Evolutionary conservation across 2,888 invertebrate genomes (phyloP), one percentile per base, ranked within the genome.

Genomic region (Drosophila kambysellisi): DNA sequence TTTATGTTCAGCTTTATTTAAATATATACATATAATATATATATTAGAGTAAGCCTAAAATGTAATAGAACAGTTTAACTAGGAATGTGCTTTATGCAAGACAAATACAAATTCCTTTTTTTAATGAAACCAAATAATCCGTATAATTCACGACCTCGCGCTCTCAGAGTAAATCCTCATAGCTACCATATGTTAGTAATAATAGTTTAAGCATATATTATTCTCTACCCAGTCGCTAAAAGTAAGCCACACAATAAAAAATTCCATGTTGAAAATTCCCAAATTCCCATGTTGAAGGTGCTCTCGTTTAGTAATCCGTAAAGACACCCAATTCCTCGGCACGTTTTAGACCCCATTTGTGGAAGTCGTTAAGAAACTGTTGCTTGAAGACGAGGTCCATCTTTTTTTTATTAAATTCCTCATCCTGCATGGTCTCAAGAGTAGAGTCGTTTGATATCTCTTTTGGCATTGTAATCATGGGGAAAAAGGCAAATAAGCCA

Each of bases 391-490:
- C 64, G 0, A 71, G 62, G 6, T 86, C 82, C 56, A 90, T 68
- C 61, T 89, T 88, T n/a, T 76, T 69, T 4, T 65, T 72, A 6
- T 73, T 79, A 11, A 70, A 82, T 1, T 76, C 73, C 29, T 88
- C 87, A 59, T 90, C 77, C 51, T 71, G 70, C 69, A 92, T 70
- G 5, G 77, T 74, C 35, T 92, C 91, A 51, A 92, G 86, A 56
- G 79, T 87, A 9, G 74, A 88, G 53, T 89, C 88, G 4, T 78
- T 61, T 0, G 91, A 74, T 6, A 88, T 71, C 17, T 91, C 89
- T 46, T 88, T 88, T 15, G 91, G 87, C 81, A 92, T 68, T 0
- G 90, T 88, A 2, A 91, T 62, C 63, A 92, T 76, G 8, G 92
- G 92, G 51, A 92, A 59, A n/a, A 92, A 91, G 0, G 57, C 91